phyloP scores from a whole-genome alignment of 2,113 vertebrate species.

The Bungarus multicinctus region DNA sequence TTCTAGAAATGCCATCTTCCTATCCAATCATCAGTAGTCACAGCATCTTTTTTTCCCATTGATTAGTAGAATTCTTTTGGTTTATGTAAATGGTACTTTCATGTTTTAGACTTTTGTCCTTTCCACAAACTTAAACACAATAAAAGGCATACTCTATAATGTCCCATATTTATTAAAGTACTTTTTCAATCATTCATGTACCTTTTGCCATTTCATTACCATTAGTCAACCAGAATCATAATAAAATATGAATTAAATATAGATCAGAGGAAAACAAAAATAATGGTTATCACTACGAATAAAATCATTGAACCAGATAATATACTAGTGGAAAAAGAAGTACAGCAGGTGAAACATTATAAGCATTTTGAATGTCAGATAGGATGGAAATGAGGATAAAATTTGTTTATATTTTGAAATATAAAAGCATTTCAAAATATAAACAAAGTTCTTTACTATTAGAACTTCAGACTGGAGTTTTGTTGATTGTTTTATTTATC shows the following conservation, averaged over 20 bases:
- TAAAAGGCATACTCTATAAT: neutral
- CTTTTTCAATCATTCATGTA: neutral
- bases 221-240: neutral
- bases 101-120: neutral
- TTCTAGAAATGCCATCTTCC: accelerated
- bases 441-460: neutral
- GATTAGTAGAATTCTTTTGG: neutral
- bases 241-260: neutral
- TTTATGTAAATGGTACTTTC: neutral
- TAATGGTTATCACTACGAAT: neutral
- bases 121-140: neutral
- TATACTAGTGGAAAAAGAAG: neutral
- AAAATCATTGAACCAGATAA: neutral
- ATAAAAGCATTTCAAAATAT: neutral
- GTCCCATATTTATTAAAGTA: neutral
- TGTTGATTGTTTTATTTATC: no score
- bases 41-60: neutral
- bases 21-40: neutral
- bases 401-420: no score
- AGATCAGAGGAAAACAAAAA: neutral
- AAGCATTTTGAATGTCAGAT: neutral
- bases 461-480: neutral
- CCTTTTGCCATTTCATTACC: neutral
- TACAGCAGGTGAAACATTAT: neutral
- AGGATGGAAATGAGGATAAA: neutral